Percentiles rank a stretch among this genome's conserved stretches.
phyloP scores from a whole-genome alignment of 2,888 invertebrate species.

The Cheilosia variabilis region DNA sequence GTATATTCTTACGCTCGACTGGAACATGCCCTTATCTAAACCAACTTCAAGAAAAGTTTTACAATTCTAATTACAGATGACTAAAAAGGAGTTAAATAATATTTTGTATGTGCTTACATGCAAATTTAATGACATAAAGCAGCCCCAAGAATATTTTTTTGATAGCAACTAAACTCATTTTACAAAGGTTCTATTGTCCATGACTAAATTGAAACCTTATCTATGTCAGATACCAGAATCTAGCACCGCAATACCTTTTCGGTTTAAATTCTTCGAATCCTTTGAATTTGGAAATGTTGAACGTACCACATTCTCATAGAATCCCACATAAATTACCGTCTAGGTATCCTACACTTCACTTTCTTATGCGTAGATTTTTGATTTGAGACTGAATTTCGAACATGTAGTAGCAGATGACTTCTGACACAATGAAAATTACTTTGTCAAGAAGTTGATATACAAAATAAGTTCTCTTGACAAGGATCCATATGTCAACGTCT shows the following conservation, averaged over 20 bases:
- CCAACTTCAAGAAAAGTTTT: no score
- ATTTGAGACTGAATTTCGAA: conserved; percentile 11
- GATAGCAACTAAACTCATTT: no score
- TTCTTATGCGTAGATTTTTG: background rate
- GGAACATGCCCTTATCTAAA: no score
- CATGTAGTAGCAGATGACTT: conserved; percentile 20
- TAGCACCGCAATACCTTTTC: background rate
- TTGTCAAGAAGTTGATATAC: conserved; percentile 19
- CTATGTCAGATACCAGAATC: no score
- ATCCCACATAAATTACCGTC: background rate
- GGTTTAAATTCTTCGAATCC: background rate
- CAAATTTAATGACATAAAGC: no score
- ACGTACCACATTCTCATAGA: background rate
- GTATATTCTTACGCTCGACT: no score
- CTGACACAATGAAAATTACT: conserved; percentile 31
- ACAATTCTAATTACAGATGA: no score
- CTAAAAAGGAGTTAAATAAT: no score
- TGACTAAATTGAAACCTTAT: no score
- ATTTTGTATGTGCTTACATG: no score
- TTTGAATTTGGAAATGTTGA: background rate
- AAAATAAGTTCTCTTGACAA: conserved; percentile 18
- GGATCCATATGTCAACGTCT: conserved; percentile 22
- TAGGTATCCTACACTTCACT: background rate
- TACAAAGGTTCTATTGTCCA: no score
- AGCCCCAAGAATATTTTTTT: no score